Evolutionary conservation across 2,797 vertebrate species (phyloP), one percentile per base, ranked within the genome.

Genomic region (Danio tinwini): DNA sequence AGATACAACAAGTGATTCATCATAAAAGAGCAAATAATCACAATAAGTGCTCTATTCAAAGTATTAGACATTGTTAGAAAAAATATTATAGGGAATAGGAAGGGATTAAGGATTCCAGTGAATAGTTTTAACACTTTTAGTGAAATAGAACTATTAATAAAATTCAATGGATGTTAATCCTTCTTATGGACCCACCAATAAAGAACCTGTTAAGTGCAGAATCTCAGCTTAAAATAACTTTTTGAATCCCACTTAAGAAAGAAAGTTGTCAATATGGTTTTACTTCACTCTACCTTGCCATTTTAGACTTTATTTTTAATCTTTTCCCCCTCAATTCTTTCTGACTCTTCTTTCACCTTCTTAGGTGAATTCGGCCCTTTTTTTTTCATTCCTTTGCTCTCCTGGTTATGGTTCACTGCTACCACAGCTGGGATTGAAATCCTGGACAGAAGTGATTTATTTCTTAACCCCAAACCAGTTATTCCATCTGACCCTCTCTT

Each of bases 381-480:
- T 49, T 81, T 63, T 74, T 62, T 44, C 40, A 55, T 59, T 75
- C 56, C 72, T 65, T 53, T 21, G 6, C 17, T 68, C 17, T 13
- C 39, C 55, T 59, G 37, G 61, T 55, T 74, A 47, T 44, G 14
- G 75, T 80, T 82, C 45, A 81, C 62, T 81, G 70, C 76, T 65
- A 40, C 74, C 44, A 58, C 62, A 67, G 65, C 69, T 62, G 62
- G 71, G 69, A 45, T 62, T 74, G 61, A 80, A 73, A 70, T 64
- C 52, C 69, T 49, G 78, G 62, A 80, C 78, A 80, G 68, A 72
- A 73, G 69, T 80, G 78, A 72, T 80, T 80, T 80, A 80, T 80
- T 73, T 72, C 59, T 72, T 40, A 69, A 72, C 47, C 77, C 49
- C 21, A 73, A 29, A 56, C 58, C 58, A 76, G 37, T 55, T 49